Evolutionary conservation across 1,140 invertebrate species (phyloP), one percentile per base, ranked within the genome.

Genomic region (Sweltsa coloradensis): DNA sequence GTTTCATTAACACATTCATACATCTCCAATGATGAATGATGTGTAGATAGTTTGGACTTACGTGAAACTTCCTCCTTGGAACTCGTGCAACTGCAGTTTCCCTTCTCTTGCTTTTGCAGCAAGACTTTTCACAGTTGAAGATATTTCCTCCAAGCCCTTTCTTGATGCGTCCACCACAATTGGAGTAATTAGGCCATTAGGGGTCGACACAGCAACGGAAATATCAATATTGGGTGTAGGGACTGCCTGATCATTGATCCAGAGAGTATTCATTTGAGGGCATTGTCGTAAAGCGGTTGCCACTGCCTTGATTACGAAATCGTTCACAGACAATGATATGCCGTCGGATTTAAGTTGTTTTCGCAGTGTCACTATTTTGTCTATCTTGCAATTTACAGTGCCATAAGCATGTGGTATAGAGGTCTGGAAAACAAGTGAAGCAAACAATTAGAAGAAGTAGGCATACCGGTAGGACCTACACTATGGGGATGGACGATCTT

Each of bases 371-470:
- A 84, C 37, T 1, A 67, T 83, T 64, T 79, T 78, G 59, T 97
- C 92, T 57, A 97, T 81, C 58, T 82, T 78, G 31, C 95, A 73
- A 47, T 97, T 91, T 23, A 85, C 74, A 0, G 82, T 83, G 0
- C 97, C 69, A 66, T 98, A 98, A 68, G 97, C 99, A 68, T 99
- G 96, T 18, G 97, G 97, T 61, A 99, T 93, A 9, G 22, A 39
- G 5, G 16, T 43, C 48, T 24, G 74, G 72, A 31, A 43, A 34
- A 45, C 22, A 37, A 37, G 14, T n/a, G 22, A n/a, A 37, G 5
- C 5, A 37, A n/a, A 37, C 22, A 37, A 37, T 18, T 37, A 18
- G 7, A 5, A 31, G 9, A 31, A n/a, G n/a, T n/a, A n/a, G n/a
- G n/a, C n/a, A n/a, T n/a, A n/a, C n/a, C n/a, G n/a, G n/a, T n/a